Evolutionary conservation across 2,797 vertebrate genomes (phyloP).

Genomic region (Lutjanus campechanus): DNA sequence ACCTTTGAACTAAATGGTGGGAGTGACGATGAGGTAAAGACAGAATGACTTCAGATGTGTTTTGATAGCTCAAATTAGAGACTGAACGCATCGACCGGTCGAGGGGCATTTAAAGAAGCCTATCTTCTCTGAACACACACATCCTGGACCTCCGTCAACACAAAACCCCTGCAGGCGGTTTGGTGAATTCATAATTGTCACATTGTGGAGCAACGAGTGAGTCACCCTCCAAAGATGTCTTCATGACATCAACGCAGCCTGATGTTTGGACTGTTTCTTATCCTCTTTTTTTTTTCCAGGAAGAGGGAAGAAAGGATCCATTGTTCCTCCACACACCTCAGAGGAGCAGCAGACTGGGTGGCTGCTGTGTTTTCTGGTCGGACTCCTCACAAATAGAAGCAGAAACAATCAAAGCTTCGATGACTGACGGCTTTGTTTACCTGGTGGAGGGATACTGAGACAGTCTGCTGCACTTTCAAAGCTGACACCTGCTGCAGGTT

Average conservation of each 20-base stretch:
- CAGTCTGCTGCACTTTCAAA: neutral
- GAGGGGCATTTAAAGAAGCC: neutral
- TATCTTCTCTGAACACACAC: slow-evolving; percentile 69
- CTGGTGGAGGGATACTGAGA: neutral
- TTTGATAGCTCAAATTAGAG: slow-evolving; percentile 31
- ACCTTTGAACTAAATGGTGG: slow-evolving; percentile 37
- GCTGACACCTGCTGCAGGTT: neutral
- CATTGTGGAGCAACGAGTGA: slow-evolving; percentile 55
- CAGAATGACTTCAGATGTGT: slow-evolving; percentile 30
- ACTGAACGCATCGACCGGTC: neutral
- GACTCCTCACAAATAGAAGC: slow-evolving; percentile 18
- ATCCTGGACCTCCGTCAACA: slow-evolving; percentile 62
- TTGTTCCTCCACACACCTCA: slow-evolving; percentile 53
- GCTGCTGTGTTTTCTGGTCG: slow-evolving; percentile 9
- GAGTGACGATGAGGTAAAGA: neutral
- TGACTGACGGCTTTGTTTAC: slow-evolving; percentile 22
- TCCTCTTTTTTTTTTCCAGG: slow-evolving; percentile 32
- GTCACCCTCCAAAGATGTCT: slow-evolving; percentile 53
- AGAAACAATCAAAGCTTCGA: neutral
- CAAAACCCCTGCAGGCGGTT: slow-evolving; percentile 16
- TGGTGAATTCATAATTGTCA: slow-evolving; percentile 29
- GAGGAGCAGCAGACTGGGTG: slow-evolving; percentile 23
- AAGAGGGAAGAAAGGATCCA: slow-evolving; percentile 49
- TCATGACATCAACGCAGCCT: slow-evolving; percentile 13
- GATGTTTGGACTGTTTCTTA: slow-evolving; percentile 19